Percentiles rank a stretch among this genome's conserved stretches.
phyloP scores from a whole-genome alignment of 2,888 invertebrate genomes.

The Liodrosophila aerea region DNA sequence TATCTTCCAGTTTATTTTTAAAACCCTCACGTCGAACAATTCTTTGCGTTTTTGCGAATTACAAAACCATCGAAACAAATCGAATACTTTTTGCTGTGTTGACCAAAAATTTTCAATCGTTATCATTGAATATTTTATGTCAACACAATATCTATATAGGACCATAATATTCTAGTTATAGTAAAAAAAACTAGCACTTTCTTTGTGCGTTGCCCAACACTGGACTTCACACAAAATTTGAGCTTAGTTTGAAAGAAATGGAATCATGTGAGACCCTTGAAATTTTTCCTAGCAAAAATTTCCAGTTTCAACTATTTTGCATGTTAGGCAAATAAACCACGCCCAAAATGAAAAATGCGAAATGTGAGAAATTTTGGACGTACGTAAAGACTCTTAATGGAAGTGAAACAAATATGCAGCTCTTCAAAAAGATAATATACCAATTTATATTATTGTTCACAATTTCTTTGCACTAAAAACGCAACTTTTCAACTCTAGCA shows the following conservation, averaged over 20 bases:
- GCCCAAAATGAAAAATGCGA: conserved; percentile 52
- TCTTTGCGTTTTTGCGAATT: conserved; percentile 83
- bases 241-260: conserved; percentile 52
- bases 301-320: conserved; percentile 82
- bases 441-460: conserved; percentile 58
- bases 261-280: conserved; percentile 81
- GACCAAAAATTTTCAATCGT: conserved; percentile 60
- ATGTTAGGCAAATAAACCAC: conserved; percentile 77
- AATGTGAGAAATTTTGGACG: conserved; percentile 66
- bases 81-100: conserved; percentile 43
- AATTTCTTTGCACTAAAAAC: conserved; percentile 62
- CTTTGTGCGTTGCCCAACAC: conserved; percentile 18
- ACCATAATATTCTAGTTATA: background rate
- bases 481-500: conserved; percentile 32
- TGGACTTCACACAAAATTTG: conserved; percentile 25
- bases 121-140: conserved; percentile 64
- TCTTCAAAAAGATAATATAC: conserved; percentile 41
- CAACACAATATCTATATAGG: conserved; percentile 37
- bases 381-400: conserved; percentile 82
- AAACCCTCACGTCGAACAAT: conserved; percentile 65
- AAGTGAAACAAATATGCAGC: conserved; percentile 64
- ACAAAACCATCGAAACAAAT: conserved; percentile 75
- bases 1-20: conserved; percentile 53
- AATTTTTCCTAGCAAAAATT: conserved; percentile 47
- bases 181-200: conserved; percentile 22